A percentile compares a stretch with the other conserved stretches of the same genome.
Evolutionary conservation across 2,113 vertebrate species (phyloP).

Genomic region (Sturnira hondurensis): DNA sequence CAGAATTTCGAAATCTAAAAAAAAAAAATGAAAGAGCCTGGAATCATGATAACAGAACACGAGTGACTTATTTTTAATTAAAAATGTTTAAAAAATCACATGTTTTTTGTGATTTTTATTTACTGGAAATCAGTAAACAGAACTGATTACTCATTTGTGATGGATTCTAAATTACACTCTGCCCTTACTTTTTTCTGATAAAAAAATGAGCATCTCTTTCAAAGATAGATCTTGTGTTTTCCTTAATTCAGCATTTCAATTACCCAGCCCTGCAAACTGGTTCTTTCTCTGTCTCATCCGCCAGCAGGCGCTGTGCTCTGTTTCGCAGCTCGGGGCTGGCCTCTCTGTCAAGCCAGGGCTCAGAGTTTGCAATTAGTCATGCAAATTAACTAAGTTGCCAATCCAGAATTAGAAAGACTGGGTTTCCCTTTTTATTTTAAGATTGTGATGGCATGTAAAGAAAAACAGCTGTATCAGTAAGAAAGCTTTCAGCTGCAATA

Average conservation of each 20-base stretch:
- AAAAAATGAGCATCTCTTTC: background rate
- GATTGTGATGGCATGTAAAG: background rate
- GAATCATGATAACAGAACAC: background rate
- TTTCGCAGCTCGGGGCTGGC: background rate
- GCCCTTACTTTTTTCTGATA: too few species aligned
- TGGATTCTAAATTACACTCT: background rate
- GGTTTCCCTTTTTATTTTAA: background rate
- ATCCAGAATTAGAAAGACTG: background rate
- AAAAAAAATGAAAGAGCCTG: background rate
- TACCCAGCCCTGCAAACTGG: fast-evolving
- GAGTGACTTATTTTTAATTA: background rate
- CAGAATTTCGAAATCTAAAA: background rate
- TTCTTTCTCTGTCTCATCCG: background rate
- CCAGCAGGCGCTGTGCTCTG: background rate
- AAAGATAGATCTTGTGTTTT: background rate
- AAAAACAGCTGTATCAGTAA: background rate
- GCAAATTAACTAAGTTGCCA: background rate
- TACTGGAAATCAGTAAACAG: too few species aligned
- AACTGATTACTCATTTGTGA: background rate
- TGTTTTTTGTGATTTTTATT: too few species aligned
- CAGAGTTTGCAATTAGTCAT: background rate
- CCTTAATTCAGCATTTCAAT: background rate
- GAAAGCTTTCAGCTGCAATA: background rate
- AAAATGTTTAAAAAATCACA: background rate
- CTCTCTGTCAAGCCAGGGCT: background rate